These are phyloP conservation scores for Temnothorax curvispinosus DNA, from an alignment of 1,140 invertebrate genomes.

Conservation along the genomic window DNA sequence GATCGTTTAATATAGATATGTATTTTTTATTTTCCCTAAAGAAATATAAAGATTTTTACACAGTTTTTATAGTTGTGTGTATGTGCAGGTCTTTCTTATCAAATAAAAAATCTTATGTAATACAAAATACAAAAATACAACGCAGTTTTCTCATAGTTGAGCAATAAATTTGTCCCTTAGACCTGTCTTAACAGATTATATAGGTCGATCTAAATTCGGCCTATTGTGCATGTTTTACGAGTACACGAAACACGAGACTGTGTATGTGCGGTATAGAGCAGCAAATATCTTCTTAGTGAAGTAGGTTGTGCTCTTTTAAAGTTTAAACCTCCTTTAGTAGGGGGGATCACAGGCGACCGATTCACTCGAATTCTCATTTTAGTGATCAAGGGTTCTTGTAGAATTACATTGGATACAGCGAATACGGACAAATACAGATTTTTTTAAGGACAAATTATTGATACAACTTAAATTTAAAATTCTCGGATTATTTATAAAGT, in stretches of 20 bases:
- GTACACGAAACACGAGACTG: not conserved
- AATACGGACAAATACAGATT: not conserved
- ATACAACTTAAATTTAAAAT: not conserved
- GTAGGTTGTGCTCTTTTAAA: slow-evolving; percentile 41
- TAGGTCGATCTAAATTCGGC: slow-evolving; percentile 57
- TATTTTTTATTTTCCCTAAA: not conserved
- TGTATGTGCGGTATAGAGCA: not conserved
- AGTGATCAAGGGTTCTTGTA: slow-evolving; percentile 14
- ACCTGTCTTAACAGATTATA: slow-evolving; percentile 64
- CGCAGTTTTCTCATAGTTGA: not conserved
- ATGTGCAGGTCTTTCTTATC: not conserved
- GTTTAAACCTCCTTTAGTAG: slow-evolving; percentile 62
- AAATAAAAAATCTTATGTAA: not conserved
- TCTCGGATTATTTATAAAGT: not conserved
- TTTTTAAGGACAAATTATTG: slow-evolving; percentile 1
- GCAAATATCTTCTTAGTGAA: slow-evolving; percentile 58
- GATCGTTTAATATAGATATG: not conserved
- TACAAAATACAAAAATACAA: not conserved
- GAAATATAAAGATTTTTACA: not conserved
- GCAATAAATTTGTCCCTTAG: slow-evolving; percentile 34
- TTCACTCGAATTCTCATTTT: not conserved
- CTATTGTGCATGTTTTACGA: slow-evolving; percentile 42
- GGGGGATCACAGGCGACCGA: slow-evolving; percentile 26
- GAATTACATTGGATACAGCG: not conserved
- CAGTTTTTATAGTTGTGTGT: not conserved